These are phyloP conservation scores for Xenus cinereus DNA, from an alignment of 2,113 vertebrate genomes.

Conservation along the genomic window DNA sequence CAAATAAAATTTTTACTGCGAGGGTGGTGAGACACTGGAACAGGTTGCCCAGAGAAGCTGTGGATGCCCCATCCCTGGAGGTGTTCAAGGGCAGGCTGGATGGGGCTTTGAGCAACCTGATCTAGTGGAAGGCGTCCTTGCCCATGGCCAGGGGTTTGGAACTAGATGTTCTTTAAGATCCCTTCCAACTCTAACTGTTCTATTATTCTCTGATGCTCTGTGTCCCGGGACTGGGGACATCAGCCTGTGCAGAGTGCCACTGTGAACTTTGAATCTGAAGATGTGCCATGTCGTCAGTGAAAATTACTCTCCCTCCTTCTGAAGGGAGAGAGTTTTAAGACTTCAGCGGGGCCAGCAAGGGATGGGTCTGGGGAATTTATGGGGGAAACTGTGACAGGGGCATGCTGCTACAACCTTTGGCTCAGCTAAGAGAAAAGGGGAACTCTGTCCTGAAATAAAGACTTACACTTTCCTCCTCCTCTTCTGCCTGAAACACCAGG, in stretches of 20 bases:
- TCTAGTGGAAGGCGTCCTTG: background rate
- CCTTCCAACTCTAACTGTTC: background rate
- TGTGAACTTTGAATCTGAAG: background rate
- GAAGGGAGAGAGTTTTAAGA: background rate
- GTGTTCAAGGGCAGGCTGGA: background rate
- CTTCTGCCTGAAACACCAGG: background rate
- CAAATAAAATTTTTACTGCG: background rate
- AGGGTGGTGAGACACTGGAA: too few species aligned
- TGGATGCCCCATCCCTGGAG: background rate
- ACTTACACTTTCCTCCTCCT: background rate
- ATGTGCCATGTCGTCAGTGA: rapidly evolving
- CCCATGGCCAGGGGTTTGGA: background rate
- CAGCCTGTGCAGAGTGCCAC: background rate
- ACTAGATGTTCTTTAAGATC: background rate
- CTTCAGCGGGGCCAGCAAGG: background rate
- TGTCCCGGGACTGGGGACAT: background rate
- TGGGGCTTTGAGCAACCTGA: background rate
- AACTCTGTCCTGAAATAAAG: background rate
- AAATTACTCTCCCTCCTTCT: background rate
- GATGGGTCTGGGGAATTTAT: background rate
- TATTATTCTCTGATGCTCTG: background rate
- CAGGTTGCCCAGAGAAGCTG: background rate
- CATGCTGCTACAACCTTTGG: background rate
- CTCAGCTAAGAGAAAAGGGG: background rate
- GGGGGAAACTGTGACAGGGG: background rate